Percentiles rank a stretch among this genome's conserved stretches.
Conservation (phyloP, 2,797 vertebrate species). For the Adrianichthys oophorus region DNA sequence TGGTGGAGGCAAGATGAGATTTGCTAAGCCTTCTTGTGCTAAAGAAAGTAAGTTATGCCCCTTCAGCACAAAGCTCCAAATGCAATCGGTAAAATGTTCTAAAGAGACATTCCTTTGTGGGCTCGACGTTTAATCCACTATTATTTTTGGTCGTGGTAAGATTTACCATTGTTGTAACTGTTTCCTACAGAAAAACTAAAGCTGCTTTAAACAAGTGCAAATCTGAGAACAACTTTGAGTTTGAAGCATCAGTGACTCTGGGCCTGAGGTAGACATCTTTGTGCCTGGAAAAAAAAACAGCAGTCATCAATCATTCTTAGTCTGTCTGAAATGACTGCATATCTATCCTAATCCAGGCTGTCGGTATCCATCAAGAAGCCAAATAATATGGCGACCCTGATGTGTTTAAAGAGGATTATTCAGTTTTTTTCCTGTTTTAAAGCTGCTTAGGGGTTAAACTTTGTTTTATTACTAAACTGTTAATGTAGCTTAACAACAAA, state of each 20-base stretch:
- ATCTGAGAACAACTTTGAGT: neutral
- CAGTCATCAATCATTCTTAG: conserved; percentile 72
- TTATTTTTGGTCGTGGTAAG: too few species aligned
- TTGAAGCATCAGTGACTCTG: conserved; percentile 5
- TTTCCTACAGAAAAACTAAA: too few species aligned
- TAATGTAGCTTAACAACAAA: conserved; percentile 33
- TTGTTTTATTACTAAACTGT: neutral
- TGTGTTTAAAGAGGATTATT: conserved; percentile 52
- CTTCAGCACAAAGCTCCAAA: too few species aligned
- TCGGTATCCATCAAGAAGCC: conserved; percentile 65
- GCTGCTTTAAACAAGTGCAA: neutral
- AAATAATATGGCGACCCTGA: conserved; percentile 48
- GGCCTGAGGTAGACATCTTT: conserved; percentile 32
- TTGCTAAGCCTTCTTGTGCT: too few species aligned
- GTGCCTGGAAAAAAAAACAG: conserved; percentile 35
- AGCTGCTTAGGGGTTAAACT: conserved; percentile 45
- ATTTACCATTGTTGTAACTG: too few species aligned
- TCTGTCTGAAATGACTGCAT: conserved; percentile 57
- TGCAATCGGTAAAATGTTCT: too few species aligned
- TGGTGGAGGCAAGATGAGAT: too few species aligned
- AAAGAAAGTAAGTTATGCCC: too few species aligned
- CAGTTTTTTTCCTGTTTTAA: conserved; percentile 48
- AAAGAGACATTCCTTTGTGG: too few species aligned
- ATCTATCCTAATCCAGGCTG: conserved; percentile 77
- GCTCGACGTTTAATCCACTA: too few species aligned